Evolutionary conservation across 1,140 invertebrate species (phyloP), one percentile per base, ranked within the genome.

Genomic region (Leucophenga varia): DNA sequence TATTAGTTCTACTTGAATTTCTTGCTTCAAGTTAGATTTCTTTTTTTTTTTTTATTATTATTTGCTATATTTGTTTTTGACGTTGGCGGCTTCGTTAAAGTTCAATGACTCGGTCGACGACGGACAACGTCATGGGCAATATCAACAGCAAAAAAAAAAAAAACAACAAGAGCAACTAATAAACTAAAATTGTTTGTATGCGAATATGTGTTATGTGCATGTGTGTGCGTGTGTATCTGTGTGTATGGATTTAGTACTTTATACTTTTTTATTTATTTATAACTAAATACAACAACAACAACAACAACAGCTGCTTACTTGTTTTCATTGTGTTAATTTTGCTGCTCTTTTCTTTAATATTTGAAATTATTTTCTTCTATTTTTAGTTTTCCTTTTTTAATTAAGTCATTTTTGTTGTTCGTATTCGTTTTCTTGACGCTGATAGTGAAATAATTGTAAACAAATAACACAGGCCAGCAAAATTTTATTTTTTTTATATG

Each of bases 351-450:
- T n/a, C n/a, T n/a, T n/a, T n/a, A n/a, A n/a, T n/a, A n/a, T n/a
- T n/a, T n/a, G n/a, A n/a, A n/a, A n/a, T n/a, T n/a, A n/a, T n/a
- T n/a, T n/a, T n/a, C n/a, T n/a, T n/a, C n/a, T n/a, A n/a, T n/a
- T n/a, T n/a, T 48, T 59, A 67, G 63, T 65, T 67, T 65, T 67
- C 59, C 57, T 61, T n/a, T n/a, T n/a, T n/a, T n/a, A n/a, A n/a
- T n/a, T n/a, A n/a, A n/a, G n/a, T n/a, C n/a, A n/a, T n/a, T n/a
- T n/a, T n/a, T 47, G 50, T 45, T 46, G 40, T 48, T 55, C 51
- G 51, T 49, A 54, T 64, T 34, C 6, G 31, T 8, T 34, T 34
- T 34, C 6, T 34, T 34, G 6, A 8, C n/a, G 61, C 54, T 53
- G 61, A 58, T 67, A 59, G 59, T 55, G 44, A 31, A 47, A 34